Base-by-base conservation (phyloP, 2,888 invertebrate genomes). In the Sphaerolaimus hirsutus region DNA sequence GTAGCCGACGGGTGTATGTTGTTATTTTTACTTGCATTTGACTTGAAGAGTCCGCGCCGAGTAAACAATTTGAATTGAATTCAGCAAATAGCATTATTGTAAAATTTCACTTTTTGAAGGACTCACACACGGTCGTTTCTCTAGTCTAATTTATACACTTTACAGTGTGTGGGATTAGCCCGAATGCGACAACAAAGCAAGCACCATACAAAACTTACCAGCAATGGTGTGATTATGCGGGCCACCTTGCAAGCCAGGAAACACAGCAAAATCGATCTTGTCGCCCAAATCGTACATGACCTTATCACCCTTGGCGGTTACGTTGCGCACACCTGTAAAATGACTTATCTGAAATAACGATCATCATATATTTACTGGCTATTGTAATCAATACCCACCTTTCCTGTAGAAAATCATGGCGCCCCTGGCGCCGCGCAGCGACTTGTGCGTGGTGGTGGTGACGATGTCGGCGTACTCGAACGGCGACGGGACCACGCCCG, bases 211-310 rank as follows among this genome's bases (percentile, higher is more conserved):
- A 25, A 58, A 58, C 45, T 55, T 79, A 51, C 75, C 91, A 4
- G 83, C 87, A 53, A 97, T 89, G n/a, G 84, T 77, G 64, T 93
- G 78, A 62, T 91, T 87, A 63, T 93, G 93, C 0, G 93, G 93
- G 0, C 93, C 93, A 38, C 93, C 93, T 68, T 97, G 93, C 42
- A 97, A 72, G 0, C 84, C 81, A 0, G 86, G 86, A 67, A 87
- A 87, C 48, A 87, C 84, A 2, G 81, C 77, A 57, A 76, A 74
- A 67, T 91, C 87, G 60, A 97, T 83, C 62, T 75, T 78, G 53
- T 68, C 72, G 66, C 87, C 89, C 41, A 86, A 66, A 59, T 91
- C 84, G 63, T 86, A 91, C 74, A 81, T 69, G 27, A 78, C 68
- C 59, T 81, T 77, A 17, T 79, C 78, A 0, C 89, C 89, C 59